Percentiles rank a stretch among this genome's conserved stretches.
Evolutionary conservation across 2,888 invertebrate species (phyloP).

Genomic region (Rosalia funebris): DNA sequence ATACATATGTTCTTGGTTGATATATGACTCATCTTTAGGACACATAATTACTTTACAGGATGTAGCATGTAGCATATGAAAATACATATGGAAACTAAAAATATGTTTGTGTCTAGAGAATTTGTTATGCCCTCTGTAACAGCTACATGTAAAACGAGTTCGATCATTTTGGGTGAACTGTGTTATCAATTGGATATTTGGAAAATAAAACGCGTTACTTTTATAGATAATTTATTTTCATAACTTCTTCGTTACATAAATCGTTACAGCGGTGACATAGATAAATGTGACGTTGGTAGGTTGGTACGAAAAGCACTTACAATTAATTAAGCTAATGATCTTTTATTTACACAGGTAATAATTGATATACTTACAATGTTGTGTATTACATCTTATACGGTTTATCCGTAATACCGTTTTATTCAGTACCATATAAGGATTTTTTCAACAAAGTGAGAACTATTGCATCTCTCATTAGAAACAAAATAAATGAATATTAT

Average conservation of each 20-base stretch:
- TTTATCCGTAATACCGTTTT: conserved; percentile 1
- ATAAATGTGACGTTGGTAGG: conserved; percentile 40
- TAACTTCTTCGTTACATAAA: conserved; percentile 46
- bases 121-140: no score
- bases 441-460: no score
- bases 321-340: conserved; percentile 34
- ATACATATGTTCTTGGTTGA: no score
- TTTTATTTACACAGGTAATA: conserved; percentile 32
- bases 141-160: no score
- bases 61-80: no score
- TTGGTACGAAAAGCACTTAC: conserved; percentile 46
- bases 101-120: no score
- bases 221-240: conserved; percentile 44
- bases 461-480: not conserved
- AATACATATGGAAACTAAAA: no score
- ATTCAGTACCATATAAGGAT: not conserved
- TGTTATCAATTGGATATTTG: no score
- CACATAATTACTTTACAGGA: no score
- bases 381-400: not conserved
- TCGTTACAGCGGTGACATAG: conserved; percentile 45
- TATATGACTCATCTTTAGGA: no score
- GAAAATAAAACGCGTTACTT: conserved; percentile 34
- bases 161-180: no score
- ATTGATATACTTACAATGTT: conserved; percentile 22
- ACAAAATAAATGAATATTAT: not conserved